Evolutionary conservation across 2,797 vertebrate genomes (phyloP).

Genomic region (Poeciliopsis turneri): DNA sequence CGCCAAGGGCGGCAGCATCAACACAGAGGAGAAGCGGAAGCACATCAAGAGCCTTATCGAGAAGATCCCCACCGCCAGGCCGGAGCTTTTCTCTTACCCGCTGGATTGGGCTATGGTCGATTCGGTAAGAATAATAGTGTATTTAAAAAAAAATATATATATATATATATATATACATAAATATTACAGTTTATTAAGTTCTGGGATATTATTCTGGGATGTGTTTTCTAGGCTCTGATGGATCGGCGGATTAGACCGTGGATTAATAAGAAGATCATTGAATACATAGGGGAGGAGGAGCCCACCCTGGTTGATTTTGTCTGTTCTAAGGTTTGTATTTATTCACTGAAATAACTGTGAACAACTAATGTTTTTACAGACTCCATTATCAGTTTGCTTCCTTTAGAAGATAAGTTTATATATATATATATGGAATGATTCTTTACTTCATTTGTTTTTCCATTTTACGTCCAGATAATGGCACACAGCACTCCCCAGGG

Average conservation of each 20-base stretch:
- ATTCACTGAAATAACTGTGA: background rate
- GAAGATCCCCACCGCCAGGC: conserved; percentile 97
- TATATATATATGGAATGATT: background rate
- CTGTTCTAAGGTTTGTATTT: conserved; percentile 91
- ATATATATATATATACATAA: background rate
- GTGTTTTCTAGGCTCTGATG: conserved; percentile 88
- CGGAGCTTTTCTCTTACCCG: conserved; percentile 97
- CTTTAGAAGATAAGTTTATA: background rate
- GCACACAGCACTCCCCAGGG: conserved; percentile 98
- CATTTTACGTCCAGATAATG: conserved; percentile 87
- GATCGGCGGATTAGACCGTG: conserved; percentile 96
- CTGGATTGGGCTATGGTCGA: conserved; percentile 91
- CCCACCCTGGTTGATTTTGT: conserved; percentile 97
- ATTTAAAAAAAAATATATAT: no score
- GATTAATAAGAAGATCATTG: conserved; percentile 99
- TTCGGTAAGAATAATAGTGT: conserved; percentile 65
- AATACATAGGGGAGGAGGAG: conserved; percentile 99
- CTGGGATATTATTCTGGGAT: conserved; percentile 3
- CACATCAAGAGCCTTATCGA: conserved; percentile 99
- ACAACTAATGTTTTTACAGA: background rate
- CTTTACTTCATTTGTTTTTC: background rate
- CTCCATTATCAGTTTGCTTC: background rate
- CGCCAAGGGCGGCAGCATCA: conserved; percentile 86
- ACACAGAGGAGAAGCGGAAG: conserved; percentile 98
- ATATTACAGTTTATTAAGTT: background rate